Conservation (phyloP, 1,140 invertebrate genomes). For the Oreohelix idahoensis region DNA sequence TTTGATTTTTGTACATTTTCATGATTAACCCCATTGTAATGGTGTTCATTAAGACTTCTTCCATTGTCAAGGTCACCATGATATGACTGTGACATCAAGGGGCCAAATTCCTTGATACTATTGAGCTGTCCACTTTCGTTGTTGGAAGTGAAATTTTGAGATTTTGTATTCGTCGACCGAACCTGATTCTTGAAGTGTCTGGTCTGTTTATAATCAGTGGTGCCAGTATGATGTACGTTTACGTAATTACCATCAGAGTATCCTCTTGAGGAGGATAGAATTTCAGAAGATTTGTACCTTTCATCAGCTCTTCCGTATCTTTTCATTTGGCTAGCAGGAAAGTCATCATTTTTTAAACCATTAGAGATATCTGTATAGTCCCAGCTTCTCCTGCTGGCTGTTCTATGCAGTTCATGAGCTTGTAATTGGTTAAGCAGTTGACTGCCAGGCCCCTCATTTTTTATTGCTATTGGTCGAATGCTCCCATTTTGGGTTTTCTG, state of each 20-base stretch:
- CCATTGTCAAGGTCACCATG: neutral
- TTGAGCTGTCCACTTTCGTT: neutral
- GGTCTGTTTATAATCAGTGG: neutral
- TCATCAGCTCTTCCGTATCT: neutral
- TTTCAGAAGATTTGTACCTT: conserved; percentile 18
- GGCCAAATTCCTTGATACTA: neutral
- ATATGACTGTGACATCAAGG: neutral
- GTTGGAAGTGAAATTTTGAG: neutral
- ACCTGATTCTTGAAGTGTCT: neutral
- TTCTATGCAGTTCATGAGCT: neutral
- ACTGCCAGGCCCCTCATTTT: neutral
- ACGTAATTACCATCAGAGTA: neutral
- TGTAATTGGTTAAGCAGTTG: neutral
- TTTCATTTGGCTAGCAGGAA: conserved; percentile 1
- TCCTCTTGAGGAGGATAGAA: neutral
- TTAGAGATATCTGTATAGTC: neutral
- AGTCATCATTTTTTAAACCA: neutral
- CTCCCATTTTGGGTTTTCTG: neutral
- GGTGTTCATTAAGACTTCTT: neutral
- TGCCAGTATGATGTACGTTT: neutral
- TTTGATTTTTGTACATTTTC: neutral
- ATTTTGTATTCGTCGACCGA: neutral
- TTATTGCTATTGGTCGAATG: neutral
- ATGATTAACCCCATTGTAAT: neutral
- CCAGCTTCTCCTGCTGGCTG: conserved; percentile 15